A percentile compares a stretch with the other conserved stretches of the same genome.
Evolutionary conservation across 35 echinoderm and acorn worm genomes (phyloP).

Genomic region (Heliocidaris erythrogramma): DNA sequence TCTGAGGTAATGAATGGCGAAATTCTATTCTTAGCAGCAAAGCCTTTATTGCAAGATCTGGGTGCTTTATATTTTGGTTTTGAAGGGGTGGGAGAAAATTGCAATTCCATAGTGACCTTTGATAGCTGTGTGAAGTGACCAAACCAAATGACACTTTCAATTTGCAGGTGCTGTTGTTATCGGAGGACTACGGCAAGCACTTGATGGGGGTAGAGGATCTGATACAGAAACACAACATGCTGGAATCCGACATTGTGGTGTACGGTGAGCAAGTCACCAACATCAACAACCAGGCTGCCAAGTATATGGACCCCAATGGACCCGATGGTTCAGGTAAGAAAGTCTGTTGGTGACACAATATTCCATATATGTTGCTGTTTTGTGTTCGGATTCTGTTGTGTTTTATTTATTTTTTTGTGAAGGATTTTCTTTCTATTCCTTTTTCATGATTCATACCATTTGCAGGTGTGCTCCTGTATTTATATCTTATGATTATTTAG

Average conservation of each 20-base stretch:
- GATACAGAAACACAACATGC: constrained; percentile 89
- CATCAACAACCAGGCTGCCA: constrained; percentile 84
- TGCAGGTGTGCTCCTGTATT: too few species aligned
- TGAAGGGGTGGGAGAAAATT: neutral
- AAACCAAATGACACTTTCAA: constrained; percentile 7
- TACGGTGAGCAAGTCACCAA: constrained; percentile 81
- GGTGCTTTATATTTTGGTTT: neutral
- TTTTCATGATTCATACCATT: too few species aligned
- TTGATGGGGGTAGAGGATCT: constrained; percentile 98
- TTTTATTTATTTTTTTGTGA: neutral
- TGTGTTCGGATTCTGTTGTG: neutral
- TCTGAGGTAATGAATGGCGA: neutral
- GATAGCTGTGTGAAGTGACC: neutral
- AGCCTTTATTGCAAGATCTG: neutral
- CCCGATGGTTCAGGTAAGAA: constrained; percentile 84
- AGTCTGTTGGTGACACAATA: neutral
- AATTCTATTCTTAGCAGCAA: neutral
- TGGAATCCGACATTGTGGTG: constrained; percentile 92
- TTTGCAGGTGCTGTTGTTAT: constrained; percentile 76
- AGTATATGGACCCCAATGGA: constrained; percentile 82
- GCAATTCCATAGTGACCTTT: neutral
- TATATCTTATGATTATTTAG: too few species aligned
- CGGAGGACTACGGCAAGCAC: constrained; percentile 97
- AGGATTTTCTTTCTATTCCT: too few species aligned
- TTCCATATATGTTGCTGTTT: neutral